Percentiles rank a stretch among this genome's conserved stretches.
phyloP scores from a whole-genome alignment of 2,888 invertebrate species.

The Lottia gigantea region DNA sequence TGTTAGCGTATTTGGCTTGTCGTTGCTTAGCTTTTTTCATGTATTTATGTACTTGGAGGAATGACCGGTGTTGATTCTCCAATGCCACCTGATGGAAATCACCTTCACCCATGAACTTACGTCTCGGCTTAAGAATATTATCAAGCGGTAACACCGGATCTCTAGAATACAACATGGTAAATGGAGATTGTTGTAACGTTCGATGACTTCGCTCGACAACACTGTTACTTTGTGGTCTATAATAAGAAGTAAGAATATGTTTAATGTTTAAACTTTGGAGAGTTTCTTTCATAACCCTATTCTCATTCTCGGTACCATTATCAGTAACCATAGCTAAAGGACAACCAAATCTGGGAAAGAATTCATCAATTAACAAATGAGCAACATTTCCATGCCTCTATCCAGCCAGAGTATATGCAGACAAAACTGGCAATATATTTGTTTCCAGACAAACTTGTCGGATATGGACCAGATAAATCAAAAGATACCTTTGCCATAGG shows the following conservation, averaged over 20 bases:
- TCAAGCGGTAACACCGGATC: slow-evolving; percentile 32
- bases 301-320: slow-evolving; percentile 26
- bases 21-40: slow-evolving; percentile 25
- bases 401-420: slow-evolving; percentile 14
- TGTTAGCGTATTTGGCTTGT: slow-evolving; percentile 32
- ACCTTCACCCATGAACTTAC: slow-evolving; percentile 26
- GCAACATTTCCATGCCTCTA: slow-evolving; percentile 24
- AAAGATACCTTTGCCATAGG: slow-evolving; percentile 16
- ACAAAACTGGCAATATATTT: no score
- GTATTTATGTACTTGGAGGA: slow-evolving; percentile 22
- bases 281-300: slow-evolving; percentile 20
- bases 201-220: slow-evolving; percentile 25
- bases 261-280: slow-evolving; percentile 20
- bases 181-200: slow-evolving; percentile 25
- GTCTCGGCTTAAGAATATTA: slow-evolving; percentile 27
- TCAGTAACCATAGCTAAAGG: slow-evolving; percentile 27
- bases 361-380: not conserved
- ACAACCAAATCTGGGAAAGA: slow-evolving; percentile 16
- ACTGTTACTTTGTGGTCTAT: slow-evolving; percentile 20
- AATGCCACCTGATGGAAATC: slow-evolving; percentile 27
- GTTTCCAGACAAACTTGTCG: slow-evolving; percentile 22
- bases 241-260: slow-evolving; percentile 19
- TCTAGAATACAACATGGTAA: slow-evolving; percentile 28
- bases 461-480: slow-evolving; percentile 26
- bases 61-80: slow-evolving; percentile 31